Conservation (phyloP, 2,113 vertebrate species). For the Epinephelus moara region DNA sequence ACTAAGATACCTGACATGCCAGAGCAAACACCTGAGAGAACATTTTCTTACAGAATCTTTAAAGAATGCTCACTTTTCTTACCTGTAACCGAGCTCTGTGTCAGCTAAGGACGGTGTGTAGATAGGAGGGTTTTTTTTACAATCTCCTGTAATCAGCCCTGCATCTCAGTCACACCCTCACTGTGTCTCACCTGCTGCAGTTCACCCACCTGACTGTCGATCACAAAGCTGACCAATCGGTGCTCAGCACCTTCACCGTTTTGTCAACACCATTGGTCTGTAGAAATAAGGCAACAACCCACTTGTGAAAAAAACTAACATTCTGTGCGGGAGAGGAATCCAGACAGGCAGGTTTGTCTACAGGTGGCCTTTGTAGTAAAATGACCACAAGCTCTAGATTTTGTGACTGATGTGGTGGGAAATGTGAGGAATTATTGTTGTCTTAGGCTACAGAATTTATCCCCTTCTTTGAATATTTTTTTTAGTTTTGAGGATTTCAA, state of each 20-base stretch:
- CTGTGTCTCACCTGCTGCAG: conserved; percentile 21
- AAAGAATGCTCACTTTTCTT: conserved; percentile 13
- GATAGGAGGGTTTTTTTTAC: background rate
- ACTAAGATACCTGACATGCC: background rate
- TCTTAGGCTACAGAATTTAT: background rate
- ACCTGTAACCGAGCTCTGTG: conserved; percentile 56
- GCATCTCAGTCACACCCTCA: conserved; percentile 25
- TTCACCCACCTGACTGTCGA: conserved; percentile 2
- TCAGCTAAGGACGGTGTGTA: conserved; percentile 7
- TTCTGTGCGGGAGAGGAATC: conserved; percentile 46
- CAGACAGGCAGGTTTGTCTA: conserved; percentile 48
- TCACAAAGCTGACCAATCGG: conserved; percentile 50
- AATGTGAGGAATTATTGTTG: background rate
- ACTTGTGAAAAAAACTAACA: conserved; percentile 22
- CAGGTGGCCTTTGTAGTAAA: background rate
- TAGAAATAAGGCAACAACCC: background rate
- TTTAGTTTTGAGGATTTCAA: background rate
- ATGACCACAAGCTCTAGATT: background rate
- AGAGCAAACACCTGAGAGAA: background rate
- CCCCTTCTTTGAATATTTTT: background rate
- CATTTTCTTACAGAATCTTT: background rate
- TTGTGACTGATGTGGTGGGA: background rate
- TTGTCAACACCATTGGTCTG: background rate
- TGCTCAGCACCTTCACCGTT: background rate
- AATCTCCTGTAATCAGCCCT: conserved; percentile 1